phyloP scores from a whole-genome alignment of 2,888 invertebrate genomes.

The Sesia apiformis region DNA sequence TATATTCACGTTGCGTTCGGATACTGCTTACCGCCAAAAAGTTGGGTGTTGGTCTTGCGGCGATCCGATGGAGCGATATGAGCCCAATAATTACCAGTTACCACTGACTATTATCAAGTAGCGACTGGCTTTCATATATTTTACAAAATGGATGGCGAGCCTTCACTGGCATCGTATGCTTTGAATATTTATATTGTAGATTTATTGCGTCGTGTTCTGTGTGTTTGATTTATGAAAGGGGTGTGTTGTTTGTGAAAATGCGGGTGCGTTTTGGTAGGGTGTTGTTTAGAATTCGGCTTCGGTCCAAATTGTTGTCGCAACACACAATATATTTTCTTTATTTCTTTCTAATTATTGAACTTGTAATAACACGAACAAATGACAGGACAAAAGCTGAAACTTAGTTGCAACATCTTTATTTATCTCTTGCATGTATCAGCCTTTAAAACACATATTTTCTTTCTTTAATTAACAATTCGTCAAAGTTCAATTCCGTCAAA shows the following conservation, averaged over 20 bases:
- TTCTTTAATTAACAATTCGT: too few species aligned
- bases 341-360: too few species aligned
- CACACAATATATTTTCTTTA: too few species aligned
- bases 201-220: slow-evolving; percentile 50
- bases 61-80: slow-evolving; percentile 52
- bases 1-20: slow-evolving; percentile 5
- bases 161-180: slow-evolving; percentile 39
- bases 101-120: slow-evolving; percentile 71
- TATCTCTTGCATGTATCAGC: too few species aligned
- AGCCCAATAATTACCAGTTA: slow-evolving; percentile 61
- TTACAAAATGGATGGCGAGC: slow-evolving; percentile 64
- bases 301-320: too few species aligned
- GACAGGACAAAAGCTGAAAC: too few species aligned
- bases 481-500: too few species aligned
- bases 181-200: slow-evolving; percentile 69
- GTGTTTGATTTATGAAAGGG: slow-evolving; percentile 34
- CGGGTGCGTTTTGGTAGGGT: too few species aligned
- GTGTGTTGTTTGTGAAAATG: slow-evolving; percentile 13
- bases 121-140: slow-evolving; percentile 67
- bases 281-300: too few species aligned
- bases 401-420: too few species aligned
- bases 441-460: too few species aligned
- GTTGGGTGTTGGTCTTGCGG: slow-evolving; percentile 33
- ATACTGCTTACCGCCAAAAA: slow-evolving; percentile 40
- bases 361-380: too few species aligned